These are phyloP conservation scores for Griposia aprilina DNA, from an alignment of 2,888 invertebrate species.

Conservation along the genomic window DNA sequence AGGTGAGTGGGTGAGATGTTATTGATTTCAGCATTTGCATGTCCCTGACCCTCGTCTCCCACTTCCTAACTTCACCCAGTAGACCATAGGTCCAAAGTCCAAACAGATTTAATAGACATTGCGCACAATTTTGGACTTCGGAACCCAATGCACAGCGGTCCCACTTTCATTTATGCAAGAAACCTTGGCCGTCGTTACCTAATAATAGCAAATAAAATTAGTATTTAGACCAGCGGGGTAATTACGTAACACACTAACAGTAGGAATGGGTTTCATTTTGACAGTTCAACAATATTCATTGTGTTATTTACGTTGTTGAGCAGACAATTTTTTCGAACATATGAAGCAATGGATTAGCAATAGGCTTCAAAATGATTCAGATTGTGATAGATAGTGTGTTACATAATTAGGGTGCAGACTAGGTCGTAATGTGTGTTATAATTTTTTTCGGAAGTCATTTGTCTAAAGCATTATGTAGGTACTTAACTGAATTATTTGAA, in stretches of 20 bases:
- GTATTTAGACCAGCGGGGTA: background rate
- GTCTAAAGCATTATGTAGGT: background rate
- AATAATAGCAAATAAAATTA: conserved; percentile 14
- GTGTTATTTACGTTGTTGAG: no score
- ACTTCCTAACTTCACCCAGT: background rate
- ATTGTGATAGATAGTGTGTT: no score
- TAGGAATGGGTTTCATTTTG: no score
- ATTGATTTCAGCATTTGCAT: background rate
- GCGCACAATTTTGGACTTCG: conserved; percentile 24
- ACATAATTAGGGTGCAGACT: no score
- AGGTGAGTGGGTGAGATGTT: no score
- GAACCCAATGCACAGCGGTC: background rate
- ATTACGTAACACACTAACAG: no score
- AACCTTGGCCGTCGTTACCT: conserved; percentile 27
- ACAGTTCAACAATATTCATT: no score
- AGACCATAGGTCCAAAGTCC: conserved; percentile 20
- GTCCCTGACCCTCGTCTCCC: background rate
- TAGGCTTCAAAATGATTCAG: no score
- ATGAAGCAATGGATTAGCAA: no score
- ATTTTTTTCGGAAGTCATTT: conserved; percentile 20
- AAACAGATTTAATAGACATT: conserved; percentile 25
- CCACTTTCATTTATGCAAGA: conserved; percentile 30
- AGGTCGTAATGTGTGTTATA: conserved; percentile 8
- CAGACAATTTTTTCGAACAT: no score
- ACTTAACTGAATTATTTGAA: conserved; percentile 10